Evolutionary conservation across 2,113 vertebrate genomes (phyloP).

Genomic region (Todiramphus chloris): DNA sequence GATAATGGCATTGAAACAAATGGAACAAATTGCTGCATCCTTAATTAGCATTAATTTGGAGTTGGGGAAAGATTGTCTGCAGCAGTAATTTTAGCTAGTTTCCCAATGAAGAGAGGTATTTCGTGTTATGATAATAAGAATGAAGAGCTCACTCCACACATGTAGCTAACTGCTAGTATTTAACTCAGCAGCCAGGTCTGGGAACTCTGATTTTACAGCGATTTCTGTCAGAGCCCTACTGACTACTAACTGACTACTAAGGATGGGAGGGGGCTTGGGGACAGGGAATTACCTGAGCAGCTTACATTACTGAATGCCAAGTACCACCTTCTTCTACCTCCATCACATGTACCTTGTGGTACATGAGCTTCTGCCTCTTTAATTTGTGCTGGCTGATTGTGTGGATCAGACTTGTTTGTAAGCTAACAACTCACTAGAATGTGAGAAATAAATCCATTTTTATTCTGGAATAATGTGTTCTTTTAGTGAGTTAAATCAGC

Average conservation of each 20-base stretch:
- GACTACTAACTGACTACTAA: background rate
- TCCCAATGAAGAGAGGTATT: background rate
- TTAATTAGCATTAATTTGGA: background rate
- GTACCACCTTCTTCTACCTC: background rate
- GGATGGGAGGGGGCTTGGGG: background rate
- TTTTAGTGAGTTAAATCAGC: background rate
- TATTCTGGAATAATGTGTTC: background rate
- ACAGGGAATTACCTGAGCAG: background rate
- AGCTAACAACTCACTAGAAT: background rate
- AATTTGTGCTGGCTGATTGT: background rate
- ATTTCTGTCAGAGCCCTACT: background rate
- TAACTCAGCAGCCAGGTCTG: background rate
- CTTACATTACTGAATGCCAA: background rate
- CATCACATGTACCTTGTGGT: background rate
- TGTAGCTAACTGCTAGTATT: background rate
- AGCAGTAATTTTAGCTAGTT: background rate
- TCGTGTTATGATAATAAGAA: background rate
- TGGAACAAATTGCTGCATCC: background rate
- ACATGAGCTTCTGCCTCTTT: background rate
- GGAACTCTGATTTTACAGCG: background rate
- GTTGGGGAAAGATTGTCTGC: background rate
- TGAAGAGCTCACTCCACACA: background rate
- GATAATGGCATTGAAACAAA: background rate
- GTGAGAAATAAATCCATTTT: background rate
- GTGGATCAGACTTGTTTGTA: fast-evolving